A percentile compares a stretch with the other conserved stretches of the same genome.
Evolutionary conservation across 2,113 vertebrate genomes (phyloP).

Genomic region (Thermophis baileyi): DNA sequence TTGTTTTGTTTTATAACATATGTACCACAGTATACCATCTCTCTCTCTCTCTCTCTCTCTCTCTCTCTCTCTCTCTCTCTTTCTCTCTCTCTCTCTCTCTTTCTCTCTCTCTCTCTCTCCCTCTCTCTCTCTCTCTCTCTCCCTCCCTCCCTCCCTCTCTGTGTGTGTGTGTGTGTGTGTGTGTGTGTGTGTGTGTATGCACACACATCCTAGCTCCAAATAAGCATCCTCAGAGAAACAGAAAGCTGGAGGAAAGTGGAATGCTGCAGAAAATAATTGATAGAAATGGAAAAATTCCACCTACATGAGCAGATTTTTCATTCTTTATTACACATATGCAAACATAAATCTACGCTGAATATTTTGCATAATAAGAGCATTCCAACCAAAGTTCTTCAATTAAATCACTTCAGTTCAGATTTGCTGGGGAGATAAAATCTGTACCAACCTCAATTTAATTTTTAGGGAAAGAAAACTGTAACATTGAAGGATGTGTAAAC

Average conservation of each 20-base stretch:
- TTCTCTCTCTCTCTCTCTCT: no score
- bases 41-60: background rate
- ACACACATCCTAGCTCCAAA: background rate
- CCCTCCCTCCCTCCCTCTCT: no score
- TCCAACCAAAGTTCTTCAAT: background rate
- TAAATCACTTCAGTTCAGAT: background rate
- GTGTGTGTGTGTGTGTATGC: no score
- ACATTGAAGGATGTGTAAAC: background rate
- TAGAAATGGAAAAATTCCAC: background rate
- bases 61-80: no score
- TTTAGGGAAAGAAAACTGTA: background rate
- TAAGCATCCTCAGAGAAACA: background rate
- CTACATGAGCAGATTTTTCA: background rate
- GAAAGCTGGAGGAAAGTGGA: background rate
- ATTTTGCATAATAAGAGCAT: background rate
- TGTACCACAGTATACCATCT: background rate
- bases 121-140: no score
- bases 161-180: no score
- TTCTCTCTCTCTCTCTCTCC: no score
- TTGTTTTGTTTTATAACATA: constrained; percentile 6
- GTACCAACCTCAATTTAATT: background rate
- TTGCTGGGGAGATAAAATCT: background rate
- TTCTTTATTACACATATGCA: background rate
- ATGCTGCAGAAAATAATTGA: background rate
- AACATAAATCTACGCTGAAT: background rate